Evolutionary conservation across 92 coral and sea anemone genomes (phyloP).

Genomic region (Siderastrea radians): DNA sequence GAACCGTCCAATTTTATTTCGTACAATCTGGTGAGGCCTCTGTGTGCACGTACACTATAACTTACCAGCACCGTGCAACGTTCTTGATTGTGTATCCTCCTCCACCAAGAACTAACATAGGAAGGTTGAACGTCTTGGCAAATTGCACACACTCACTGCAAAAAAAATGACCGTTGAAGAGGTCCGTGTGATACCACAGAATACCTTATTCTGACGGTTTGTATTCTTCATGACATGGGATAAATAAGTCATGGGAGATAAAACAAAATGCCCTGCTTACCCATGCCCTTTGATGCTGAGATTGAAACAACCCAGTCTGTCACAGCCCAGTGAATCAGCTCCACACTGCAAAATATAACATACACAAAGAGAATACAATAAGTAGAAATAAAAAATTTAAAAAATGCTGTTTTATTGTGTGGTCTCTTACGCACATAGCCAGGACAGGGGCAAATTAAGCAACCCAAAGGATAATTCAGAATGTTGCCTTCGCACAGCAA

Average conservation of each 20-base stretch:
- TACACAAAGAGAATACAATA: background rate
- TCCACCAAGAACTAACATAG: slow-evolving; percentile 95
- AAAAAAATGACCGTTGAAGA: background rate
- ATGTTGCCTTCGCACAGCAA: too few species aligned
- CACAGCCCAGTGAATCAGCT: slow-evolving; percentile 98
- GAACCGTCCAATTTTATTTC: too few species aligned
- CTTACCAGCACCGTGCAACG: slow-evolving; percentile 99
- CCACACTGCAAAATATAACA: slow-evolving; percentile 79
- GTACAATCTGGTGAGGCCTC: too few species aligned
- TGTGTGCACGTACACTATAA: background rate
- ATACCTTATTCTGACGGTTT: too few species aligned
- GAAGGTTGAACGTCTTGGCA: slow-evolving; percentile 94
- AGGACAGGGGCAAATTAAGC: too few species aligned
- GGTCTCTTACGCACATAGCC: too few species aligned
- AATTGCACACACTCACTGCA: slow-evolving; percentile 93
- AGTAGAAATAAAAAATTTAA: background rate
- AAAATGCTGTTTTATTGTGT: too few species aligned
- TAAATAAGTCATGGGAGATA: background rate
- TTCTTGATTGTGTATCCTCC: slow-evolving; percentile 99
- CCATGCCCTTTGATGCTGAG: slow-evolving; percentile 98
- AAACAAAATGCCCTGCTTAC: slow-evolving; percentile 52
- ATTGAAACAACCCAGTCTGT: slow-evolving; percentile 96
- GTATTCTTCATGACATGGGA: too few species aligned
- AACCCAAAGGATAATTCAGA: too few species aligned
- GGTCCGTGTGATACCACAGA: too few species aligned